Evolutionary conservation across 2,113 vertebrate genomes (phyloP).

Genomic region (Oreochromis aureus): DNA sequence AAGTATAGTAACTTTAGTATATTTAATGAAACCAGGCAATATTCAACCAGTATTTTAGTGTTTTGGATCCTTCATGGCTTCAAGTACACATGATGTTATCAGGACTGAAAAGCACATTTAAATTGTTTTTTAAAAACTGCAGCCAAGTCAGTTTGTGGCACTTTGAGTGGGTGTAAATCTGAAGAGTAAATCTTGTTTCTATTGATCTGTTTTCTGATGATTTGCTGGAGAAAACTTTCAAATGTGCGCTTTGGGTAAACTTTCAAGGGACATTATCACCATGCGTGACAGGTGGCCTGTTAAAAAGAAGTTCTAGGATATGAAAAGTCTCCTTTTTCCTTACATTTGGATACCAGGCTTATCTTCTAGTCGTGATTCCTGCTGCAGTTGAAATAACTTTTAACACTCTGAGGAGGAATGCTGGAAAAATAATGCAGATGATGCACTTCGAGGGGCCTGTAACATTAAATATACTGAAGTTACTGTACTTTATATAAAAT

Average conservation of each 20-base stretch:
- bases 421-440: rapidly evolving
- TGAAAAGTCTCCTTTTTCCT: not conserved
- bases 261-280: not conserved
- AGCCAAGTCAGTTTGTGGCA: not conserved
- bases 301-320: not conserved
- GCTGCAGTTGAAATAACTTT: not conserved
- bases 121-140: not conserved
- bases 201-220: not conserved
- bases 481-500: not conserved
- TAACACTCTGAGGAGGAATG: not conserved
- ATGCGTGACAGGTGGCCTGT: not conserved
- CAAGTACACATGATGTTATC: not conserved
- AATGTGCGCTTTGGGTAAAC: not conserved
- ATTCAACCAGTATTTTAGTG: not conserved
- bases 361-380: not conserved
- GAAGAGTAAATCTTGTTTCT: not conserved
- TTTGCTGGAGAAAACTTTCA: not conserved
- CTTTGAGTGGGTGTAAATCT: not conserved
- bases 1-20: not conserved
- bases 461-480: not conserved
- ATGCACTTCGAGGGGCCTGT: not conserved
- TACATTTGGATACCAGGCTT: not conserved
- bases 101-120: not conserved
- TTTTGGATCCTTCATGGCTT: not conserved
- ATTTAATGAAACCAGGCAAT: not conserved